Base-by-base conservation (phyloP, 2,113 vertebrate genomes). In the Onychostruthus taczanowskii region DNA sequence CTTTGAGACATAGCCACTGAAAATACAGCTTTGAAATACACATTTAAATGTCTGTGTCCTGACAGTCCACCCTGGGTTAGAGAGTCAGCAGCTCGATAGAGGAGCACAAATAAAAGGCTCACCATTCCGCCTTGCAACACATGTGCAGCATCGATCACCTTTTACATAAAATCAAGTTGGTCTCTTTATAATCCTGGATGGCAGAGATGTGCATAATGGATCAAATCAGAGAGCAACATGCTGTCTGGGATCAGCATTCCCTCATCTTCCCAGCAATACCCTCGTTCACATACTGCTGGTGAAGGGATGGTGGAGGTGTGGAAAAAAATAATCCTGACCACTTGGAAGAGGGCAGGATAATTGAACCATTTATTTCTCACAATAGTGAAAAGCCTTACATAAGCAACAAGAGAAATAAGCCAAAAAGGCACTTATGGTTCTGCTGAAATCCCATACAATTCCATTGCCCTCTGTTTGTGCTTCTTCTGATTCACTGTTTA, bases 241-340 rank as follows among this genome's bases (percentile, higher is more conserved):
- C 47, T 64, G 41, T 35, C 55, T 84, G 8, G 33, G 26, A 47
- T 47, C 55, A 88, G 11, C 9, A 20, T n/a, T 81, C 43, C 26
- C 64, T 72, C 46, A 62, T 24, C 7, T 50, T 92, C 61, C 37
- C 39, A 80, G 26, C 2, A 11, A 88, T 58, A 55, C 9, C 28
- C 13, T 84, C 47, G 82, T 19, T 84, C 35, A 47, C 4, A 20
- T 44, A 5, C 9, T 59, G 14, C 27, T 62, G 20, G n/a, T 23
- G 9, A 20, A 47, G n/a, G 11, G 6, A 56, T 10, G 30, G 33
- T 0, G 0, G 12, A 6, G 10, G 2, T 37, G 23, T 47, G 17
- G 13, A 53, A 53, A 66, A 81, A 75, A n/a, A 24, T 23, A 52
- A 64, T 73, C 70, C 41, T 44, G 8, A 16, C 22, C 31, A 35